These are phyloP conservation scores for Tinamus major DNA, from an alignment of 2,797 vertebrate genomes.

Conservation along the genomic window DNA sequence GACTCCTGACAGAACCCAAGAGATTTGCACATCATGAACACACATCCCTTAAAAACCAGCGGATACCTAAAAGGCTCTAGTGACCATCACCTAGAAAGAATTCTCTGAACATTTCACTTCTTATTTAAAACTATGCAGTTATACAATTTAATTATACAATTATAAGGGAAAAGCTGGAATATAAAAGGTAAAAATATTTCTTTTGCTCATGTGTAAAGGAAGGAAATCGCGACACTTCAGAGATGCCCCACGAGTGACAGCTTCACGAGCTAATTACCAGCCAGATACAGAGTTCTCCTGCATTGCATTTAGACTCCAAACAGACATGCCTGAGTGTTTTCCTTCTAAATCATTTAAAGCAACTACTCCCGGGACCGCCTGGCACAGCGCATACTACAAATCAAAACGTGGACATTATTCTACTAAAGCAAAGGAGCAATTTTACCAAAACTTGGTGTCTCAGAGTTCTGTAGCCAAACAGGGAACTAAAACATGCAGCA, in stretches of 20 bases:
- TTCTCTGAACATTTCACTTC: conserved; percentile 18
- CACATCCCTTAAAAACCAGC: background rate
- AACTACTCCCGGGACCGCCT: background rate
- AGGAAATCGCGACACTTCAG: background rate
- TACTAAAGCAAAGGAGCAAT: background rate
- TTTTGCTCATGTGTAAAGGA: background rate
- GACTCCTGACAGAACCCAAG: background rate
- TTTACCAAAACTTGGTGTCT: conserved; percentile 15
- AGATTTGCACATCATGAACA: background rate
- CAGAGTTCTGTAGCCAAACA: conserved; percentile 47
- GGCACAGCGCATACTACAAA: background rate
- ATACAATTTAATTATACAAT: background rate
- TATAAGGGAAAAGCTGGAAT: background rate
- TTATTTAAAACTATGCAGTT: background rate
- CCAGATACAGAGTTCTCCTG: background rate
- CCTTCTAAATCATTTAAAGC: background rate
- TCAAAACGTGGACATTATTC: background rate
- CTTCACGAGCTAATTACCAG: background rate
- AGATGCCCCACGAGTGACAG: background rate
- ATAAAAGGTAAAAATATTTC: background rate
- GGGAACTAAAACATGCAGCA: conserved; percentile 60
- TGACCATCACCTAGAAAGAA: conserved; percentile 22
- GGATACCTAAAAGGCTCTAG: conserved; percentile 8
- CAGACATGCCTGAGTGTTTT: background rate
- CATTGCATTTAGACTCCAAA: background rate